phyloP scores from a whole-genome alignment of 1,140 invertebrate genomes.

The Papilio machaon region DNA sequence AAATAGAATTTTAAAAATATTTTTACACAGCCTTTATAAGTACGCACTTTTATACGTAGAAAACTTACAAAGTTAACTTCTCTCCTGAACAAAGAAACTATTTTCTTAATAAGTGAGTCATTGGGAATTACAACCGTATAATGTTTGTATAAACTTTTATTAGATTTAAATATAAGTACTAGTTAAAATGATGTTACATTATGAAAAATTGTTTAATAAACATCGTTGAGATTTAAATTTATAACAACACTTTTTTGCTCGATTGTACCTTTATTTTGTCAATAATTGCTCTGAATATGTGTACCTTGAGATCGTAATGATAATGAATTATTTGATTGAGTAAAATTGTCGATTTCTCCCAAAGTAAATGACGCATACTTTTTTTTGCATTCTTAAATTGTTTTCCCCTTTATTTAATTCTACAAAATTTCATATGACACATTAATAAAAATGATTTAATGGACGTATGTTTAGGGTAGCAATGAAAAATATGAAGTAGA shows the following conservation, averaged over 20 bases:
- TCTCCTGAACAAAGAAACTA: background rate
- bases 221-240: background rate
- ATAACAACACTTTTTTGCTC: background rate
- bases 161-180: no score
- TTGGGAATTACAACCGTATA: background rate
- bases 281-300: background rate
- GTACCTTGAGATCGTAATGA: background rate
- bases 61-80: background rate
- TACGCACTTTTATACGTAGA: background rate
- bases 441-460: no score
- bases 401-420: background rate
- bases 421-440: background rate
- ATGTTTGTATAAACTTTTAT: background rate
- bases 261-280: background rate
- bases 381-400: background rate
- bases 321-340: background rate
- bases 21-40: background rate
- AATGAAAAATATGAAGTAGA: no score
- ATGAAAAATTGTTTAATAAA: background rate
- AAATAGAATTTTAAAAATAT: no score
- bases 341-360: background rate
- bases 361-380: background rate
- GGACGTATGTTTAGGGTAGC: no score
- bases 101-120: background rate
- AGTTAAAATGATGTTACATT: background rate